phyloP scores from a whole-genome alignment of 2,888 invertebrate genomes.

The Thalpophila matura region DNA sequence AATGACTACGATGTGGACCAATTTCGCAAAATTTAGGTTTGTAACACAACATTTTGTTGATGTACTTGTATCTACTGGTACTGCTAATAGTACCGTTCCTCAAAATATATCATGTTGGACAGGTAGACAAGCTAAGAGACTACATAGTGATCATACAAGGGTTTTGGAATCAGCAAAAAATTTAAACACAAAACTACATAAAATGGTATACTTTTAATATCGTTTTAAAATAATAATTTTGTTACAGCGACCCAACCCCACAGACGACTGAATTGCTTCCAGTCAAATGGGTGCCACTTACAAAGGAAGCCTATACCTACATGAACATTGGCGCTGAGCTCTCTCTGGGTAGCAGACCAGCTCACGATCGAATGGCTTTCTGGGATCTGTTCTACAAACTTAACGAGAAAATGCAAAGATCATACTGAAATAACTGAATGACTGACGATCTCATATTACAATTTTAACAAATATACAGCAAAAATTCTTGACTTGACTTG shows the following conservation, averaged over 20 bases:
- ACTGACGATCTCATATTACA: background rate
- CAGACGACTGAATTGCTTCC: constrained; percentile 67
- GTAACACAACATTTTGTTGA: constrained; percentile 14
- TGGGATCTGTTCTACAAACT: constrained; percentile 72
- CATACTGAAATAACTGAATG: background rate
- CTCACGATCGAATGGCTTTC: constrained; percentile 70
- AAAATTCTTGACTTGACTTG: too few species aligned
- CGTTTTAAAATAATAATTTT: background rate
- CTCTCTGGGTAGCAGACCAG: constrained; percentile 62
- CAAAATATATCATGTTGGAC: background rate
- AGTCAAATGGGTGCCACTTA: constrained; percentile 69
- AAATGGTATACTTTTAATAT: background rate
- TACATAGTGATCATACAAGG: too few species aligned
- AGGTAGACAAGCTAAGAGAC: too few species aligned
- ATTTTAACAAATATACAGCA: too few species aligned
- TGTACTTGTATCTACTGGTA: too few species aligned
- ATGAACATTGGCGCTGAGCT: constrained; percentile 67
- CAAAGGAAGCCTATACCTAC: constrained; percentile 56
- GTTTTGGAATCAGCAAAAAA: background rate
- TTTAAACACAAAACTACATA: background rate
- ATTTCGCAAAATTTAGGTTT: constrained; percentile 81
- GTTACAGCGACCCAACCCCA: constrained; percentile 76
- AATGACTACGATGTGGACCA: constrained; percentile 82
- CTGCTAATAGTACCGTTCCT: background rate
- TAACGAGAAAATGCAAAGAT: constrained; percentile 49